These are phyloP conservation scores for Clinocottus analis DNA, from an alignment of 2,113 vertebrate genomes.

Conservation along the genomic window DNA sequence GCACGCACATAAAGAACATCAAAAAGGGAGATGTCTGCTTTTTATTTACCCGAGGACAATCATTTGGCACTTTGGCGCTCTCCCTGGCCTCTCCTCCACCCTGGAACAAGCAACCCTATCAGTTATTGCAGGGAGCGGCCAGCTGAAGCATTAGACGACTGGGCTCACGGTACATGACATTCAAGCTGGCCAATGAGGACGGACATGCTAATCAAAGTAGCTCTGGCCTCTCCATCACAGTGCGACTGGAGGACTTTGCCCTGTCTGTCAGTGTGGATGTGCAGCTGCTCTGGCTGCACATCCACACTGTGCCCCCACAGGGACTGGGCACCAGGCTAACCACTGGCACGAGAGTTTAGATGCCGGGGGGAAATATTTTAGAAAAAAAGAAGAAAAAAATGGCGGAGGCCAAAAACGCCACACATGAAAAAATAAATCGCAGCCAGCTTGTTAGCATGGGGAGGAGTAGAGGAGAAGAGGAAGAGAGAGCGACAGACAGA, in stretches of 20 bases:
- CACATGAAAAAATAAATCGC: constrained; percentile 79
- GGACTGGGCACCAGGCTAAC: constrained; percentile 64
- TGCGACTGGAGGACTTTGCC: constrained; percentile 61
- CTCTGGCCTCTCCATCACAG: constrained; percentile 60
- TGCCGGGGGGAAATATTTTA: constrained; percentile 27
- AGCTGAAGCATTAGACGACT: constrained; percentile 66
- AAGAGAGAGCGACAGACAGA: constrained; percentile 27
- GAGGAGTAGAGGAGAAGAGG: constrained; percentile 33
- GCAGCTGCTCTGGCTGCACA: constrained; percentile 72
- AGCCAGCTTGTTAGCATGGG: constrained; percentile 74
- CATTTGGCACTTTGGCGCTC: constrained; percentile 70
- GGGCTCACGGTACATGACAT: constrained; percentile 73
- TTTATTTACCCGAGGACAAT: constrained; percentile 78
- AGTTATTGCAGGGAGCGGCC: constrained; percentile 70
- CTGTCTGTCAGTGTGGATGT: constrained; percentile 39
- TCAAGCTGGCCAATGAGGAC: constrained; percentile 71
- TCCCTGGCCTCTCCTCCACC: constrained; percentile 46
- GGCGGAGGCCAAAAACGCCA: constrained; percentile 58
- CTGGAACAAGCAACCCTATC: constrained; percentile 65
- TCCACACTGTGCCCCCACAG: constrained; percentile 51
- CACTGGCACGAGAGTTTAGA: constrained; percentile 64
- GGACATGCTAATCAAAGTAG: constrained; percentile 75
- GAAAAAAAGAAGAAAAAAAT: constrained; percentile 6
- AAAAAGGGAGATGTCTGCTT: constrained; percentile 79
- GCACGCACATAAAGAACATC: constrained; percentile 75